phyloP scores from a whole-genome alignment of 2,888 invertebrate species.

The Trichogramma evanescens region DNA sequence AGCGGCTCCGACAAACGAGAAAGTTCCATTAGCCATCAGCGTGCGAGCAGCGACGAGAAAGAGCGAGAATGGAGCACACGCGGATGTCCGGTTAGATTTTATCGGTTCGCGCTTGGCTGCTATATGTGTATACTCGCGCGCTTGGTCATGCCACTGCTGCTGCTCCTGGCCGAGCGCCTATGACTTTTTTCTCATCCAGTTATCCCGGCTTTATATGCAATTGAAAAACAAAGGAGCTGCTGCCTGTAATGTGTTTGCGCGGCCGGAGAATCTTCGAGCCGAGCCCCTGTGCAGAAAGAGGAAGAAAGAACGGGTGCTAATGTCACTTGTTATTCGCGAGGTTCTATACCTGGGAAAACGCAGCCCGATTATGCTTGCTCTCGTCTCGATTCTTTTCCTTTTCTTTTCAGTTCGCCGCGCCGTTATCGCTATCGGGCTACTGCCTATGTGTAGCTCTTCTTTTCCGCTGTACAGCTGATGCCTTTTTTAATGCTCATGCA shows the following conservation, averaged over 20 bases:
- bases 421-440: neutral
- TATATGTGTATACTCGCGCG: neutral
- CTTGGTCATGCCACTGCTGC: neutral
- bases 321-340: constrained; percentile 15
- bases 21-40: constrained; percentile 39
- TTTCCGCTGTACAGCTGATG: neutral
- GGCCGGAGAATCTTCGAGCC: neutral
- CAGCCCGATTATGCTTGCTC: constrained; percentile 4
- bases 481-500: no score
- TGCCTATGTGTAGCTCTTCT: neutral
- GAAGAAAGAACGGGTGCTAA: constrained; percentile 17
- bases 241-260: neutral
- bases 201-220: neutral
- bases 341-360: neutral
- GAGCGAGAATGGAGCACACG: constrained; percentile 7
- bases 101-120: constrained; percentile 10
- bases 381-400: constrained; percentile 3
- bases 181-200: constrained; percentile 1
- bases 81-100: constrained; percentile 18
- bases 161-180: neutral
- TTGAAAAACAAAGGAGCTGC: constrained; percentile 18
- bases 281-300: neutral
- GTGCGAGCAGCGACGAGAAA: constrained; percentile 4
- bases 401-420: neutral
- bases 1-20: constrained; percentile 29